Evolutionary conservation across 2,888 invertebrate genomes (phyloP).

Genomic region (Euclidia mi): DNA sequence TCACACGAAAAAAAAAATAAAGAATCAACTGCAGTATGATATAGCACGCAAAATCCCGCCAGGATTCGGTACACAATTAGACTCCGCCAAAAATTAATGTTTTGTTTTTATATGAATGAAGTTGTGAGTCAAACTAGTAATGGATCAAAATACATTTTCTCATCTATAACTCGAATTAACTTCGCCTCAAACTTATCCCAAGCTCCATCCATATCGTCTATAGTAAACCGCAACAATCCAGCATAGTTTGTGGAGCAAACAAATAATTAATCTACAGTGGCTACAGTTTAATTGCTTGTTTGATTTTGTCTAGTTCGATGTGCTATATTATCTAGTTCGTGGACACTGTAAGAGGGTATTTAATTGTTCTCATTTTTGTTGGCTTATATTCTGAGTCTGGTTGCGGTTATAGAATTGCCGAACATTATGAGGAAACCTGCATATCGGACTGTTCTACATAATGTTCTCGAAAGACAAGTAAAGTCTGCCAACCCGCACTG

Average conservation of each 20-base stretch:
- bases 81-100: too few relatives aligned
- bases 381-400: slow-evolving; percentile 8
- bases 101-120: too few relatives aligned
- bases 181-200: slow-evolving; percentile 27
- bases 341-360: slow-evolving; percentile 14
- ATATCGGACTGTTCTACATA: too few relatives aligned
- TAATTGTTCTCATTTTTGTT: slow-evolving; percentile 6
- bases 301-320: slow-evolving; percentile 73
- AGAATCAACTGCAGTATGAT: too few relatives aligned
- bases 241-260: slow-evolving; percentile 80
- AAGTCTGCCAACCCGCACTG: too few relatives aligned
- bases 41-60: too few relatives aligned
- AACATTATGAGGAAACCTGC: too few relatives aligned
- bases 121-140: not conserved
- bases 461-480: too few relatives aligned
- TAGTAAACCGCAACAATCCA: slow-evolving; percentile 58
- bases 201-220: slow-evolving; percentile 47
- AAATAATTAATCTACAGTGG: slow-evolving; percentile 85
- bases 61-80: too few relatives aligned
- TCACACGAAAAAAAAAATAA: too few relatives aligned
- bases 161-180: slow-evolving; percentile 33
- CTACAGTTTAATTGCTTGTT: slow-evolving; percentile 86
- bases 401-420: not conserved
- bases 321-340: slow-evolving; percentile 48
- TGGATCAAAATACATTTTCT: slow-evolving; percentile 3